These are phyloP conservation scores for Galeruca laticollis DNA, from an alignment of 2,888 invertebrate genomes.

Conservation along the genomic window DNA sequence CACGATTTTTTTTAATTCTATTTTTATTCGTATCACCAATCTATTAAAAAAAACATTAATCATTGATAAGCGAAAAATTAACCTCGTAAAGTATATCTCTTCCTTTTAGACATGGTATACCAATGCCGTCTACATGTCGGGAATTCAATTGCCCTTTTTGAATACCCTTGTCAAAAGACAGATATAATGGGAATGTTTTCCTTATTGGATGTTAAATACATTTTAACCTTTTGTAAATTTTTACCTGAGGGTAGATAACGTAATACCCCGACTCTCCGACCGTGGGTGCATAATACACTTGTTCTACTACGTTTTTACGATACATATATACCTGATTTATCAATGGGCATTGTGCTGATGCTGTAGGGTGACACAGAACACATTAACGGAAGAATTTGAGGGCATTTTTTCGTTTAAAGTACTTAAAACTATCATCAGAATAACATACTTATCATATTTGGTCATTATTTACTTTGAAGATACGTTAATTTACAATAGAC, in stretches of 20 bases:
- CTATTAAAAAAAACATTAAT: no score
- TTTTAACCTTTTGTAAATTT: constrained; percentile 41
- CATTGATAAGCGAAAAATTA: no score
- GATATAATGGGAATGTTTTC: constrained; percentile 43
- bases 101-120: constrained; percentile 26
- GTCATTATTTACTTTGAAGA: no score
- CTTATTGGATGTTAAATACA: constrained; percentile 41
- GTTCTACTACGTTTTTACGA: constrained; percentile 41
- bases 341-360: constrained; percentile 28
- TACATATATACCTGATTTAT: constrained; percentile 23
- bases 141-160: constrained; percentile 39
- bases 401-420: neutral
- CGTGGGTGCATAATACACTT: constrained; percentile 33
- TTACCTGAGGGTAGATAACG: constrained; percentile 44
- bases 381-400: constrained; percentile 1
- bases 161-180: constrained; percentile 40
- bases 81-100: constrained; percentile 16
- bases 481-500: no score
- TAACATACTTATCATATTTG: no score
- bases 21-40: no score
- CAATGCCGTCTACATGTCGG: constrained; percentile 22
- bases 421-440: neutral
- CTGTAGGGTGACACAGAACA: neutral
- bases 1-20: no score
- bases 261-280: constrained; percentile 25